Percentiles rank a stretch among this genome's conserved stretches.
Conservation (phyloP, 2,888 invertebrate genomes). For the Leptinotarsa haldemani region DNA sequence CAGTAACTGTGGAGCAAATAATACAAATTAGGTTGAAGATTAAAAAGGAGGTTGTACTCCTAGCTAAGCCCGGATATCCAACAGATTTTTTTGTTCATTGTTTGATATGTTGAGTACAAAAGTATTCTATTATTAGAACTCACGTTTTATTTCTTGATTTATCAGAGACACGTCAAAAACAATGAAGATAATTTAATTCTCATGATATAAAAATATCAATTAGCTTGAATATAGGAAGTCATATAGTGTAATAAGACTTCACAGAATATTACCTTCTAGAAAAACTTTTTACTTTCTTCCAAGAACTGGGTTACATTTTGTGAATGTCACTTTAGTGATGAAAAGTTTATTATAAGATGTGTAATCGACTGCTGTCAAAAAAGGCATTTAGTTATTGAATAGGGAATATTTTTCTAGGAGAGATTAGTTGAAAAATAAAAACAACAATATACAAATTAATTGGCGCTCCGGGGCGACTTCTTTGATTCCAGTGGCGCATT, state of each 20-base stretch:
- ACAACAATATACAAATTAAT: no score
- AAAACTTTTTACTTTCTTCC: no score
- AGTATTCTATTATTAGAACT: neutral
- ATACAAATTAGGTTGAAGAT: constrained; percentile 26
- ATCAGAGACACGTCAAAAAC: neutral
- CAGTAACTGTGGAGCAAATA: constrained; percentile 33
- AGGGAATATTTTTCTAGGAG: no score
- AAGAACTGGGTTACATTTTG: no score
- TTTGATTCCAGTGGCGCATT: no score
- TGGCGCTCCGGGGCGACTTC: no score
- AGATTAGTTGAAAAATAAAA: no score
- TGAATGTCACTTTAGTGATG: no score
- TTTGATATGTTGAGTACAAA: neutral
- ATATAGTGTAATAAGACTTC: neutral
- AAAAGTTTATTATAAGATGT: no score
- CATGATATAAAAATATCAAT: neutral
- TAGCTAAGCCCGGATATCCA: neutral
- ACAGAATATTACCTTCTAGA: no score
- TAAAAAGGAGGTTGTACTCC: neutral
- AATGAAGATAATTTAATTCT: neutral
- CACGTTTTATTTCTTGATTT: neutral
- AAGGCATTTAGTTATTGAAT: no score
- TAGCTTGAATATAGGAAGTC: neutral
- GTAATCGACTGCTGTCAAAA: no score
- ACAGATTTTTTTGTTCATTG: neutral